Conservation (phyloP, 2,888 invertebrate genomes). For the Erynnis tages region DNA sequence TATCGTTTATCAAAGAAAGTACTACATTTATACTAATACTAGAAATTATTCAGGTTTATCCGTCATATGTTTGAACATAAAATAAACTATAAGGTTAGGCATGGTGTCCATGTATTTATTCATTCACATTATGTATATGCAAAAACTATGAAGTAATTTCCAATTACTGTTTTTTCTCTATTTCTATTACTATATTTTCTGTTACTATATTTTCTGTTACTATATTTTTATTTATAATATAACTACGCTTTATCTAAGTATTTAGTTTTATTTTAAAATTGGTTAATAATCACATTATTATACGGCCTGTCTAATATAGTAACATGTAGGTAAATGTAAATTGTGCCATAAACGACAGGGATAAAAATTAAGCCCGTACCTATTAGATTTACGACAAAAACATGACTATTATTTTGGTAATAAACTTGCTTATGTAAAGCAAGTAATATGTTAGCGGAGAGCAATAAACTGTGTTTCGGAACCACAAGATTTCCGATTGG, state of each 20-base stretch:
- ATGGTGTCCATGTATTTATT: too few species aligned
- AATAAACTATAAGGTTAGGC: too few species aligned
- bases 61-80: too few species aligned
- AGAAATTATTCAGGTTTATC: too few species aligned
- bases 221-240: neutral
- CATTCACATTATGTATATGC: too few species aligned
- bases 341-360: slow-evolving; percentile 6
- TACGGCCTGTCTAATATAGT: neutral
- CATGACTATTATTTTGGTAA: slow-evolving; percentile 12
- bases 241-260: too few species aligned
- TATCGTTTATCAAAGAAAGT: too few species aligned
- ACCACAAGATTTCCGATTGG: slow-evolving; percentile 5
- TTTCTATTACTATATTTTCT: too few species aligned
- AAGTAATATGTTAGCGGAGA: slow-evolving; percentile 9
- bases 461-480: slow-evolving; percentile 14
- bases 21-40: too few species aligned
- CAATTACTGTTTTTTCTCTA: neutral
- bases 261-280: too few species aligned
- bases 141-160: neutral
- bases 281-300: too few species aligned
- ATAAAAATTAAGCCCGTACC: slow-evolving; percentile 12
- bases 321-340: slow-evolving; percentile 12
- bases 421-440: slow-evolving; percentile 25
- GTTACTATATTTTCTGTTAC: too few species aligned
- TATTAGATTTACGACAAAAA: slow-evolving; percentile 26